Conservation (phyloP, 2,888 invertebrate genomes). For the Limnephilus marmoratus region DNA sequence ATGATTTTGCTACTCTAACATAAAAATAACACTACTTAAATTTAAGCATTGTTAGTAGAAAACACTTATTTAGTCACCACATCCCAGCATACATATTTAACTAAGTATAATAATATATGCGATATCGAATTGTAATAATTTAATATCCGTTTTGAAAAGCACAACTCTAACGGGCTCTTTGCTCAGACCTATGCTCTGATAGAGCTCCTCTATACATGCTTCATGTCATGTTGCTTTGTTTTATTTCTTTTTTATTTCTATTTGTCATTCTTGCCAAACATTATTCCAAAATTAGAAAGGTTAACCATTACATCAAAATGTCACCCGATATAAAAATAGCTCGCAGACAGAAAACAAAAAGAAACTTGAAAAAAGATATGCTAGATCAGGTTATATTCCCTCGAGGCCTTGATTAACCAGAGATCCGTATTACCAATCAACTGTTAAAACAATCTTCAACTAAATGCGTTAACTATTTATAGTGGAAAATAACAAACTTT, state of each 20-base stretch:
- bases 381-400: background rate
- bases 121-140: conserved; percentile 59
- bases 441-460: background rate
- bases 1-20: conserved; percentile 65
- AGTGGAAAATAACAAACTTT: conserved; percentile 12
- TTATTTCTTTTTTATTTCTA: conserved; percentile 26
- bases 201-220: conserved; percentile 40
- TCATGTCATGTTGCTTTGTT: background rate
- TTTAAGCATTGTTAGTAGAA: conserved; percentile 66
- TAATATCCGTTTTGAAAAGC: conserved; percentile 53
- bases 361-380: background rate
- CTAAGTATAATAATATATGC: conserved; percentile 53
- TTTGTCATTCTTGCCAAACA: conserved; percentile 36
- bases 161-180: conserved; percentile 41
- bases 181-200: conserved; percentile 60
- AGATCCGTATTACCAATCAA: conserved; percentile 38
- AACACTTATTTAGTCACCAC: conserved; percentile 65
- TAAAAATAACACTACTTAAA: conserved; percentile 62
- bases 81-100: conserved; percentile 64
- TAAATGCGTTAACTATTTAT: conserved; percentile 32
- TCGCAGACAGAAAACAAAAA: background rate
- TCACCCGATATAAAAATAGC: no score
- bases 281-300: conserved; percentile 8
- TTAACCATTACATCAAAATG: background rate
- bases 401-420: background rate